Conservation (phyloP, 1,140 invertebrate species). For the Penaeus vannamei region DNA sequence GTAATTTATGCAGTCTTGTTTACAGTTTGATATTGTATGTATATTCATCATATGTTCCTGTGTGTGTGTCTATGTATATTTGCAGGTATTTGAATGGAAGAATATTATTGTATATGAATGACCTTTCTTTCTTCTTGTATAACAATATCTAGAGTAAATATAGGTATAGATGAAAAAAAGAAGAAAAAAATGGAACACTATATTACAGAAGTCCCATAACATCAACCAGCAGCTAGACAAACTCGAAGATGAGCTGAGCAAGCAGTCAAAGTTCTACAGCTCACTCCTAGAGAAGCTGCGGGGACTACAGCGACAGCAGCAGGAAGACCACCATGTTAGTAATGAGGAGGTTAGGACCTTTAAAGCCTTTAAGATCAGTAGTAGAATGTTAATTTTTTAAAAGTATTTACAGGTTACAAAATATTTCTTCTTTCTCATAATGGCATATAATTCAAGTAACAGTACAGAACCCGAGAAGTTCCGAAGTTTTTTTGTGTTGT, state of each 20-base stretch:
- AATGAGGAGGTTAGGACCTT: neutral
- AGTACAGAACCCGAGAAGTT: no score
- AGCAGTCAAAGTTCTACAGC: slow-evolving; percentile 57
- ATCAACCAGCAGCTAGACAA: slow-evolving; percentile 51
- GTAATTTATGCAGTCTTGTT: no score
- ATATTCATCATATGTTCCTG: no score
- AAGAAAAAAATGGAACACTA: neutral
- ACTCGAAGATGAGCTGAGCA: slow-evolving; percentile 53
- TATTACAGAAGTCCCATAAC: slow-evolving; percentile 45
- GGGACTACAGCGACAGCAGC: slow-evolving; percentile 39
- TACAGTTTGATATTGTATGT: no score
- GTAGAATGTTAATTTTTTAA: neutral
- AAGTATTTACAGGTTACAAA: neutral
- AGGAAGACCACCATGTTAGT: slow-evolving; percentile 20
- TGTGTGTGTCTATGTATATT: no score
- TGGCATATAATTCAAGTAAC: no score
- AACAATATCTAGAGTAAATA: neutral
- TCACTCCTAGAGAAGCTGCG: slow-evolving; percentile 48
- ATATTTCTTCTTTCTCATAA: neutral
- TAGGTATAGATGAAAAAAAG: neutral
- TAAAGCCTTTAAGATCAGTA: neutral
- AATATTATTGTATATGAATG: no score
- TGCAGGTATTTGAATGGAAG: no score
- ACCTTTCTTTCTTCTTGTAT: neutral
- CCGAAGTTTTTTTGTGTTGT: neutral